Conservation (phyloP, 2,888 invertebrate genomes). For the Caenorhabditis zanzibari region DNA sequence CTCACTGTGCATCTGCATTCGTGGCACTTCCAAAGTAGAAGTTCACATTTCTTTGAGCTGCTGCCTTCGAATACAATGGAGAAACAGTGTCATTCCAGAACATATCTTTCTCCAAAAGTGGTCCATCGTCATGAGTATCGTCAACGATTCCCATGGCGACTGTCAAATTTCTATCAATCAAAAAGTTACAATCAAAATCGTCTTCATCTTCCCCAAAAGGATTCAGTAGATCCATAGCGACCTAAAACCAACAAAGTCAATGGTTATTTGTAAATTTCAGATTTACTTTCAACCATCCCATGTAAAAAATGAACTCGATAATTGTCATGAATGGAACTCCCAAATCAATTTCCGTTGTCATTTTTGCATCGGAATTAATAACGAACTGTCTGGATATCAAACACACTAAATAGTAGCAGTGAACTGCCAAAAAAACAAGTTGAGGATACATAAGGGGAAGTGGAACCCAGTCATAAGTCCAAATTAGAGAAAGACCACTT, state of each 20-base stretch:
- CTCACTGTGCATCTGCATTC: constrained; percentile 59
- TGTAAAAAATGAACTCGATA: constrained; percentile 70
- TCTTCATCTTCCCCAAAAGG: constrained; percentile 74
- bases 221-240: constrained; percentile 72
- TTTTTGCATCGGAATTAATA: constrained; percentile 61
- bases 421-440: constrained; percentile 78
- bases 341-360: constrained; percentile 70
- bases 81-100: constrained; percentile 74
- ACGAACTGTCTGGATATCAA: constrained; percentile 75
- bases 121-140: constrained; percentile 68
- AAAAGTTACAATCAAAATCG: constrained; percentile 73
- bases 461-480: constrained; percentile 77
- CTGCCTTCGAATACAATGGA: constrained; percentile 68
- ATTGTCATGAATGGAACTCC: constrained; percentile 72
- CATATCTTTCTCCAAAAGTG: constrained; percentile 67
- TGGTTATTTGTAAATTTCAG: too few relatives aligned
- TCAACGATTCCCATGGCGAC: constrained; percentile 69
- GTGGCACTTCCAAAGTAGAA: constrained; percentile 73
- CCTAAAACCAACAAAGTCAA: too few relatives aligned
- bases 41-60: constrained; percentile 69
- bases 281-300: constrained; percentile 71
- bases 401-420: constrained; percentile 79
- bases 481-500: constrained; percentile 67
- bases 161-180: constrained; percentile 71
- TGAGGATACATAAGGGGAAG: constrained; percentile 79